phyloP scores from a whole-genome alignment of 2,113 vertebrate species.

The Eubucco bourcierii region DNA sequence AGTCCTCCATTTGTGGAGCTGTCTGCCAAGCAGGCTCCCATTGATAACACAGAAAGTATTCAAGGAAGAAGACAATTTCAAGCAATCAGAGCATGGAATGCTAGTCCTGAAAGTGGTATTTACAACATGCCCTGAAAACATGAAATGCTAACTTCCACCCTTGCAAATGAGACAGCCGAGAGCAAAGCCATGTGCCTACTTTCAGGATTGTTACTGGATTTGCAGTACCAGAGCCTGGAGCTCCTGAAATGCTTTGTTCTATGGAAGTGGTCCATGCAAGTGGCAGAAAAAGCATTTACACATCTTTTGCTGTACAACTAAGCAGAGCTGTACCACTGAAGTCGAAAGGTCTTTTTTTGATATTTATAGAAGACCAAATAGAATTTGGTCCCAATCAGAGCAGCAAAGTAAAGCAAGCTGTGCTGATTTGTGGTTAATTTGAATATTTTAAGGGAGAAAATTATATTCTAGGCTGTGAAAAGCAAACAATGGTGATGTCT shows the following conservation, averaged over 20 bases:
- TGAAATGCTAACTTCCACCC: background rate
- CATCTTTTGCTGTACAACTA: background rate
- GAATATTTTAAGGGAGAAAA: no score
- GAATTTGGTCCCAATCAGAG: background rate
- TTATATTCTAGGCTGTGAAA: no score
- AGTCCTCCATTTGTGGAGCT: constrained; percentile 33
- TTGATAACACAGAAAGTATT: constrained; percentile 43
- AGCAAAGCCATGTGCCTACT: background rate
- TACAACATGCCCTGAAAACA: background rate
- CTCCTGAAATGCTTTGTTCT: background rate
- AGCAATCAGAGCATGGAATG: background rate
- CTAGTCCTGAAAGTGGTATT: background rate
- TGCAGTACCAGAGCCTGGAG: background rate
- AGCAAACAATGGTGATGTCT: no score
- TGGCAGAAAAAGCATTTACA: background rate
- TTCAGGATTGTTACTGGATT: background rate
- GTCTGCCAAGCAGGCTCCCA: constrained; percentile 25
- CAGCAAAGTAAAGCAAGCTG: background rate
- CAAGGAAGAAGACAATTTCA: constrained; percentile 21
- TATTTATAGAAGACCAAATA: background rate
- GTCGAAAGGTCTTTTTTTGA: background rate
- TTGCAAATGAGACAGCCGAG: background rate
- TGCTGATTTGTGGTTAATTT: no score
- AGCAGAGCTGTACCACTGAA: background rate
- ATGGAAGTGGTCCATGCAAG: background rate